These are phyloP conservation scores for Meloidogyne exigua DNA, from an alignment of 1,140 invertebrate species.

Conservation along the genomic window DNA sequence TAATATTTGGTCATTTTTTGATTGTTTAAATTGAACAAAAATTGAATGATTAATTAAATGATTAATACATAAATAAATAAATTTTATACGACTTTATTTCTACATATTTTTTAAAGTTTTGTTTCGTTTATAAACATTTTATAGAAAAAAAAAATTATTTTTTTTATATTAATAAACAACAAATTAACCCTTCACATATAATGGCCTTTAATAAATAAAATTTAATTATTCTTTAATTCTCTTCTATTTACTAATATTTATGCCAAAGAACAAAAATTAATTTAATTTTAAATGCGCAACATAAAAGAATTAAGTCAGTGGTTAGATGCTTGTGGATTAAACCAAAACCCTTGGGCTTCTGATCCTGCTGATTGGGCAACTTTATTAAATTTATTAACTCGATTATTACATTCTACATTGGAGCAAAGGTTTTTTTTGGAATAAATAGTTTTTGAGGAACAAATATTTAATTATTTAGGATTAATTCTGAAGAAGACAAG, in stretches of 20 bases:
- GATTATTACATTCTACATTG: conserved; percentile 13
- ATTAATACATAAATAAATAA: not conserved
- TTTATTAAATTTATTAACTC: conserved; percentile 19
- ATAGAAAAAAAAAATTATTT: not conserved
- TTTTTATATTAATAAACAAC: not conserved
- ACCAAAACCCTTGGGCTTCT: conserved; percentile 5
- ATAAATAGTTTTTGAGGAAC: no score
- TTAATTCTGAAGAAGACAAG: conserved; percentile 5
- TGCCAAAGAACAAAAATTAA: not conserved
- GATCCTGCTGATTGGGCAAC: conserved; percentile 26
- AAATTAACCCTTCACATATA: not conserved
- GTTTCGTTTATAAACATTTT: not conserved
- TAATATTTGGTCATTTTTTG: not conserved
- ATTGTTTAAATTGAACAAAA: conserved; percentile 5
- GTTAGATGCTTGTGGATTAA: conserved; percentile 20
- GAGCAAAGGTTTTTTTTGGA: conserved; percentile 3
- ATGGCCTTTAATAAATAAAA: not conserved
- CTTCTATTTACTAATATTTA: not conserved
- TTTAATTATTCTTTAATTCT: not conserved
- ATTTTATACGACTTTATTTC: no score
- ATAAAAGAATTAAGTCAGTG: conserved; percentile 19
- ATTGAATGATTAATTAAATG: conserved; percentile 5
- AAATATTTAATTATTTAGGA: not conserved
- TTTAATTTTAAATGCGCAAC: conserved; percentile 6
- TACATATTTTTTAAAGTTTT: no score